phyloP scores from a whole-genome alignment of 2,888 invertebrate genomes.

The Stenoptilia bipunctidactyla region DNA sequence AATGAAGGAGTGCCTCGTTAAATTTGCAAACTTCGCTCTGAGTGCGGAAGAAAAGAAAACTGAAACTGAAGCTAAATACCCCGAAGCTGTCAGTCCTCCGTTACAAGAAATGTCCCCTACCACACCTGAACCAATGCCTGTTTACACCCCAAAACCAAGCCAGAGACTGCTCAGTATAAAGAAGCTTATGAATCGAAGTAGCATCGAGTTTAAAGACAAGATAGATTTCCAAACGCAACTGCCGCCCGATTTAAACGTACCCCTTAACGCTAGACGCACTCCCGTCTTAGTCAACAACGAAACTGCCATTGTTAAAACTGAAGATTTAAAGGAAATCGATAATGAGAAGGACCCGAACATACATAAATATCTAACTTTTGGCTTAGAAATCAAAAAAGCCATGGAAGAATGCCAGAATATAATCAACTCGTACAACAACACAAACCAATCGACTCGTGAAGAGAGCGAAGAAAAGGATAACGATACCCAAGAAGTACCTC shows the following conservation, averaged over 20 bases:
- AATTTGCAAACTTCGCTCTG: constrained; percentile 48
- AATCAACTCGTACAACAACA: constrained; percentile 46
- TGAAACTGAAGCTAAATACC: constrained; percentile 27
- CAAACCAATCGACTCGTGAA: constrained; percentile 29
- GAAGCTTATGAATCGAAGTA: constrained; percentile 31
- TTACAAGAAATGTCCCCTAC: constrained; percentile 57
- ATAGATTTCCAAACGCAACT: constrained; percentile 28
- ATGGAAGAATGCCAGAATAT: constrained; percentile 64
- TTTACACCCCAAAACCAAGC: constrained; percentile 39
- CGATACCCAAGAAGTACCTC: constrained; percentile 16
- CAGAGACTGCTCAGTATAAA: constrained; percentile 40
- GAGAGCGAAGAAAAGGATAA: constrained; percentile 23
- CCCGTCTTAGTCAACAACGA: constrained; percentile 22
- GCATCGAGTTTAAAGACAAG: constrained; percentile 19
- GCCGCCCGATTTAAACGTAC: constrained; percentile 33
- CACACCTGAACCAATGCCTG: constrained; percentile 37
- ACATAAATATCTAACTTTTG: constrained; percentile 51
- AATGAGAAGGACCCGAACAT: constrained; percentile 36
- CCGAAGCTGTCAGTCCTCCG: constrained; percentile 55
- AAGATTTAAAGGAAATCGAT: constrained; percentile 23
- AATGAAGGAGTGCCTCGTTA: constrained; percentile 54
- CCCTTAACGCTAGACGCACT: constrained; percentile 34
- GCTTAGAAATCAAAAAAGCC: constrained; percentile 56
- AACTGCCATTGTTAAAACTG: not conserved
- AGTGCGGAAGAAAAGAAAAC: constrained; percentile 26